Conservation (phyloP, 2,113 vertebrate genomes). For the Austrofundulus limnaeus region DNA sequence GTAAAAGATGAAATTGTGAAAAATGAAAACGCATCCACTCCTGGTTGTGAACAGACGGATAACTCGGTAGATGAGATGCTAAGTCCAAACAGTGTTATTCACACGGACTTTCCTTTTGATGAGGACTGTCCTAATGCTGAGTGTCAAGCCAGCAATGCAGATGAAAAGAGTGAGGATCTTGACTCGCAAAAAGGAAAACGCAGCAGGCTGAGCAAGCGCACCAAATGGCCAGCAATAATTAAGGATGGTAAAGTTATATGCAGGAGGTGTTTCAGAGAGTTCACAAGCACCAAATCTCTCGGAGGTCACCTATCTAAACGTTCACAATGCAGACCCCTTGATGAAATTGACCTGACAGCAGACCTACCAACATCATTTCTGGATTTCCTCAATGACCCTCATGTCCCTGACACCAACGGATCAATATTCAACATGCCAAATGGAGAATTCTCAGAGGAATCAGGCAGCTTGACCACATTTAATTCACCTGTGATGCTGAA, state of each 20-base stretch:
- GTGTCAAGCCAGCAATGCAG: slow-evolving; percentile 46
- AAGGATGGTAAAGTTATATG: slow-evolving; percentile 98
- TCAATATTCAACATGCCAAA: slow-evolving; percentile 65
- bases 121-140: slow-evolving; percentile 68
- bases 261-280: slow-evolving; percentile 95
- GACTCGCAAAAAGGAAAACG: slow-evolving; percentile 87
- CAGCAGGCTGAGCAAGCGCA: slow-evolving; percentile 84
- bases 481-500: slow-evolving; percentile 62
- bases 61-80: slow-evolving; percentile 63
- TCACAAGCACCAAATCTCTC: slow-evolving; percentile 95
- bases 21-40: slow-evolving; percentile 42
- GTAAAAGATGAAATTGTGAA: slow-evolving; percentile 58
- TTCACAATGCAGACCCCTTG: slow-evolving; percentile 92
- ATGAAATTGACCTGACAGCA: slow-evolving; percentile 90
- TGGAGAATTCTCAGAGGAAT: slow-evolving; percentile 72
- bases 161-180: slow-evolving; percentile 70
- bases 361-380: slow-evolving; percentile 90
- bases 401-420: slow-evolving; percentile 72
- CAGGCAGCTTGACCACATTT: slow-evolving; percentile 61
- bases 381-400: slow-evolving; percentile 90
- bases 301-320: slow-evolving; percentile 97
- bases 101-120: slow-evolving; percentile 69
- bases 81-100: slow-evolving; percentile 51
- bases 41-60: slow-evolving; percentile 59
- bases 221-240: slow-evolving; percentile 98